These are phyloP conservation scores for Aethes cnicana DNA, from an alignment of 2,888 invertebrate genomes.

Conservation along the genomic window DNA sequence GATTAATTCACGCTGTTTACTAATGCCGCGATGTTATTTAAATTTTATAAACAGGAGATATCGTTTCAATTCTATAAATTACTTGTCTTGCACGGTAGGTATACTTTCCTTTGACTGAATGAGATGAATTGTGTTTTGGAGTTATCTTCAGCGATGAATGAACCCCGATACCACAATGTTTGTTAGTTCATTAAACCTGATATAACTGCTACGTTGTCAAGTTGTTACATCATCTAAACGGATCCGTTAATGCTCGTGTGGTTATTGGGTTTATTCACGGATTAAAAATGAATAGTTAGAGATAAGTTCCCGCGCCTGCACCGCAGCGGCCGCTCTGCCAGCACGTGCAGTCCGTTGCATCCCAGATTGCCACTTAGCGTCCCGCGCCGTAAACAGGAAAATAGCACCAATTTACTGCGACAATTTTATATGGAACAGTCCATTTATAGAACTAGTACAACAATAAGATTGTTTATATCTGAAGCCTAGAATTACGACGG, in stretches of 20 bases:
- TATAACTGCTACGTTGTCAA: background rate
- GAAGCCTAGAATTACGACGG: conserved; percentile 11
- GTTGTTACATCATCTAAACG: background rate
- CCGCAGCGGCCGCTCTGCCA: background rate
- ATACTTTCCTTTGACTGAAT: background rate
- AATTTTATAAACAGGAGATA: conserved; percentile 45
- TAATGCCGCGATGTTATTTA: conserved; percentile 42
- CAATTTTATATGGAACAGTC: conserved; percentile 33
- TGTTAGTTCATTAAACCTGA: conserved; percentile 7
- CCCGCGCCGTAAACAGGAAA: conserved; percentile 35
- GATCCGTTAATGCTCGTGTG: too few species aligned
- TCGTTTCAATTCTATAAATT: conserved; percentile 32
- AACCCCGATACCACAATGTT: conserved; percentile 13
- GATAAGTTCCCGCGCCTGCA: too few species aligned
- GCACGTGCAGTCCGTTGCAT: conserved; percentile 32
- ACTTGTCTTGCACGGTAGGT: background rate
- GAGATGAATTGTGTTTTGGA: conserved; percentile 5
- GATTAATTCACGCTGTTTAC: conserved; percentile 58
- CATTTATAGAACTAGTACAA: conserved; percentile 32
- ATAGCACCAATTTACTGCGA: conserved; percentile 33
- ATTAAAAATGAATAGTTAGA: too few species aligned
- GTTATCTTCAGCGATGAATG: conserved; percentile 31
- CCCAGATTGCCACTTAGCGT: conserved; percentile 30
- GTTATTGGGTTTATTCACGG: background rate
- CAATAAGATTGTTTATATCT: conserved; percentile 31